Evolutionary conservation across 2,797 vertebrate genomes (phyloP), one percentile per base, ranked within the genome.

Genomic region (Mus minutoides): DNA sequence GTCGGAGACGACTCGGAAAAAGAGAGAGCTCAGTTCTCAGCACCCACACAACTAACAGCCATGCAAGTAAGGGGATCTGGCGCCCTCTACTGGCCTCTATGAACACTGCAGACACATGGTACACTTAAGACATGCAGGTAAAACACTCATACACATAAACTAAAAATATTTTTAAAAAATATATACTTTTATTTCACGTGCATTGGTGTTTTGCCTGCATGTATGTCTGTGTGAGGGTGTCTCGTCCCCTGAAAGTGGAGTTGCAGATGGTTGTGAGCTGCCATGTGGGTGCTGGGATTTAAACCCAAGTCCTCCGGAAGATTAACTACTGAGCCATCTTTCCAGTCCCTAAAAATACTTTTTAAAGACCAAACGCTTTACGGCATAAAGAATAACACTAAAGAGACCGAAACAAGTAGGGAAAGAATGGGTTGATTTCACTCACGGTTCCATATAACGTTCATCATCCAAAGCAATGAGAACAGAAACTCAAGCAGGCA

Each of bases 361-460:
- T 71, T 83, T 52, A 16, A 76, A 90, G 24, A 69, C 19, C 62
- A 54, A 79, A 91, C n/a, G 79, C 2, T 80, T 80, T 73, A 88
- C 37, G 58, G 89, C 43, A 93, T 71, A 90, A 10, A 87, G 64
- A 83, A 62, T 71, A 95, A 60, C 88, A 67, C 37, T 75, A 73
- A 84, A 92, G 46, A 75, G 24, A 84, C 9, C 90, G 49, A 67
- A 64, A 34, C 43, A 49, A 34, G 16, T 4, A 13, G 29, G 29
- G 29, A 12, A 22, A 43, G 6, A 67, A 22, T 22, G 43, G 9
- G 29, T 46, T 85, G 3, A 3, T 85, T 34, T 24, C 37, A 11
- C 14, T 12, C 19, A 7, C 29, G 3, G 19, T 29, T 3, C 29
- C 11, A 21, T 4, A 71, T 7, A 9, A 19, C 37, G n/a, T 49